phyloP scores from a whole-genome alignment of 2,113 vertebrate species.

The Capreolus pygargus region DNA sequence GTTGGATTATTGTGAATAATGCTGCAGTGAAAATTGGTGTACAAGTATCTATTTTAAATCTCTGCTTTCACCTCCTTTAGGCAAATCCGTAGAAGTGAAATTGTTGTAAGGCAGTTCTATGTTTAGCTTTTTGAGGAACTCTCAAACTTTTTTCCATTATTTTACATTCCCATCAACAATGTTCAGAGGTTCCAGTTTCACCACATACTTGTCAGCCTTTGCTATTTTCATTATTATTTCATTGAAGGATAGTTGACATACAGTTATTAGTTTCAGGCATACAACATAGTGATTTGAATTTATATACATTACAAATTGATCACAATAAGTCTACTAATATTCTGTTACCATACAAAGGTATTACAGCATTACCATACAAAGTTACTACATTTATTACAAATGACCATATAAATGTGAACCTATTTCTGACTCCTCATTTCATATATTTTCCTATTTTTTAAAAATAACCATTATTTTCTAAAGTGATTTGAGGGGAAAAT shows the following conservation, averaged over 20 bases:
- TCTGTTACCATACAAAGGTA: neutral
- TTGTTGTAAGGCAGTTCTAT: neutral
- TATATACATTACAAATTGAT: neutral
- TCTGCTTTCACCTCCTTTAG: neutral
- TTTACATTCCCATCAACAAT: neutral
- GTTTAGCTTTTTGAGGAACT: neutral
- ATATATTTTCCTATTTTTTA: neutral
- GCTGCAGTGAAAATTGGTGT: neutral
- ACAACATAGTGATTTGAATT: neutral
- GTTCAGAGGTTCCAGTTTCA: neutral
- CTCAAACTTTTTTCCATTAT: neutral
- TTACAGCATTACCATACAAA: neutral
- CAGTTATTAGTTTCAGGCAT: neutral
- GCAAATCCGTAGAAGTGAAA: neutral
- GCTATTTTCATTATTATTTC: neutral
- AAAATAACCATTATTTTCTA: neutral
- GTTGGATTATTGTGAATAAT: neutral
- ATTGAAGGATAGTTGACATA: neutral
- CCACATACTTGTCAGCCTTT: neutral
- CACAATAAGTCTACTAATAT: neutral
- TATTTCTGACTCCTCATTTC: neutral
- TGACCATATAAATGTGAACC: neutral
- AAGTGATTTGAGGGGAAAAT: neutral
- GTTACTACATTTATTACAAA: neutral
- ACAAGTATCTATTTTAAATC: neutral